Conservation (phyloP, 2,797 vertebrate species). For the Rhinichthys osculus region DNA sequence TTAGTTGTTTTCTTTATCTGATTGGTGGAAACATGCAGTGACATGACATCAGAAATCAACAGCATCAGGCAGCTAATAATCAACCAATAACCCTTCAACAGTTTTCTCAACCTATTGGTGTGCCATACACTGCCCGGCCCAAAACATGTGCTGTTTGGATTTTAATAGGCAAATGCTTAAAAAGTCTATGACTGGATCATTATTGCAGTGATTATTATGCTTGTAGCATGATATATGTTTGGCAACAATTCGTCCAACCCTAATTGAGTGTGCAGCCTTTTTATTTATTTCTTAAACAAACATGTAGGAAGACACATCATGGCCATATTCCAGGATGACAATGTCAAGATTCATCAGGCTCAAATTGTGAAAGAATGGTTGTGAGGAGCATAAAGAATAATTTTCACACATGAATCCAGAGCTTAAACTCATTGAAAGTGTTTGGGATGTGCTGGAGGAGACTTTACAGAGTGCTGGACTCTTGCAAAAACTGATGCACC, state of each 20-base stretch:
- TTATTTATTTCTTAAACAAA: too few species aligned
- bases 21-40: slow-evolving; percentile 35
- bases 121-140: neutral
- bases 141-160: neutral
- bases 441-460: too few species aligned
- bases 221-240: neutral
- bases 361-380: neutral
- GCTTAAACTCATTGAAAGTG: too few species aligned
- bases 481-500: neutral
- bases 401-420: too few species aligned
- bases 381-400: neutral
- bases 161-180: neutral
- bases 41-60: slow-evolving; percentile 33
- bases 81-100: neutral
- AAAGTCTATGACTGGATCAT: too few species aligned
- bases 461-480: too few species aligned
- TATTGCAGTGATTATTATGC: neutral
- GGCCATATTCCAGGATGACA: too few species aligned
- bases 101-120: neutral
- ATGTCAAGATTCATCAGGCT: neutral
- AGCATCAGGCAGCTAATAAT: slow-evolving; percentile 37
- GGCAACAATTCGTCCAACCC: too few species aligned
- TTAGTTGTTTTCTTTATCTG: slow-evolving; percentile 19
- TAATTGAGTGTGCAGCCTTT: too few species aligned
- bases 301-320: too few species aligned